A percentile compares a stretch with the other conserved stretches of the same genome.
Evolutionary conservation across 1,140 invertebrate genomes (phyloP).

Genomic region (Drosophila tristis): DNA sequence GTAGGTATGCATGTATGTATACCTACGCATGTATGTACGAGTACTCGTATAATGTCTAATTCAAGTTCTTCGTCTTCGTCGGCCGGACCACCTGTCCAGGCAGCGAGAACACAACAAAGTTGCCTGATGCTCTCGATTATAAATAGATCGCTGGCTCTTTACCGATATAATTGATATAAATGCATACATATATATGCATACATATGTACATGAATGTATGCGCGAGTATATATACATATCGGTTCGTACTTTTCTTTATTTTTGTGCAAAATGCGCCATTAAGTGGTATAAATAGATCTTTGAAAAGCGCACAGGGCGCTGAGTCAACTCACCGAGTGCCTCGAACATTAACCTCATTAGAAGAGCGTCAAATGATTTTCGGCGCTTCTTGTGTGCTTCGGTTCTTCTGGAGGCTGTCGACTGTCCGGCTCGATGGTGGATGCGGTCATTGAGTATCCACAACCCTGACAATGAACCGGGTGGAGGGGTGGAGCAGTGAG

Average conservation of each 20-base stretch:
- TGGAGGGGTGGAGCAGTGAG: no score
- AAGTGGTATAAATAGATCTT: constrained; percentile 73
- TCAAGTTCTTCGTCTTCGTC: constrained; percentile 6
- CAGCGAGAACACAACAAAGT: constrained; percentile 21
- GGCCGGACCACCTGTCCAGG: constrained; percentile 62
- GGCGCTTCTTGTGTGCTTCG: constrained; percentile 23
- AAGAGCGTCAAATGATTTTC: constrained; percentile 62
- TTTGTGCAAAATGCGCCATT: constrained; percentile 81
- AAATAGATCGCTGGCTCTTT: constrained; percentile 50
- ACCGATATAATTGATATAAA: constrained; percentile 28
- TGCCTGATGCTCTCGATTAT: constrained; percentile 42
- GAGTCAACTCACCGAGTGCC: constrained; percentile 62
- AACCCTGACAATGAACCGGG: constrained; percentile 10
- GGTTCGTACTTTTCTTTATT: constrained; percentile 71
- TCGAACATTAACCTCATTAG: constrained; percentile 82
- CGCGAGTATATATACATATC: constrained; percentile 34
- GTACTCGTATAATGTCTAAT: background rate
- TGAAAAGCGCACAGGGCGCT: constrained; percentile 70
- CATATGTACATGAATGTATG: constrained; percentile 14
- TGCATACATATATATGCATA: constrained; percentile 16
- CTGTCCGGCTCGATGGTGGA: constrained; percentile 24
- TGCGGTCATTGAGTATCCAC: background rate
- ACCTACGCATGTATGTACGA: no score
- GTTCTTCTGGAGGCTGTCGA: constrained; percentile 28
- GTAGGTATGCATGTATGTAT: no score